Base-by-base conservation (phyloP, 2,888 invertebrate species). In the Nematopogon swammerdamellus region DNA sequence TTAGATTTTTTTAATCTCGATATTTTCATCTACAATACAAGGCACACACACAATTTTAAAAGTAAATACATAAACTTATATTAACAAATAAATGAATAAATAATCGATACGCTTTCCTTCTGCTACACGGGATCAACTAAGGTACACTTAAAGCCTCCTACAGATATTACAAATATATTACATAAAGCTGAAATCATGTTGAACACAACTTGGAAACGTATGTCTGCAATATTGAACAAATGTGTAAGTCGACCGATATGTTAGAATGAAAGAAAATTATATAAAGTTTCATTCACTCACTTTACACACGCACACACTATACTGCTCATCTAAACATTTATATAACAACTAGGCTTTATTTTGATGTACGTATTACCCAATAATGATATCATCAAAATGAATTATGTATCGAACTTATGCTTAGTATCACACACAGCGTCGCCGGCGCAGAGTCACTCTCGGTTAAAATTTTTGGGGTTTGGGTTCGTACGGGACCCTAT, bases 21-120 rank as follows among this genome's bases (percentile, higher is more conserved):
- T 81, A 81, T 82, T 81, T 82, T 80, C 76, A 76, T 82, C 81
- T 81, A 82, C 80, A 72, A 84, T 85, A 85, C 84, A 85, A 85
- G 84, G 85, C 85, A 85, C 85, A 85, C 84, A 82, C 84, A 83
- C 82, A 83, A 77, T 77, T 77, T 75, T 72, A 76, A 45, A 44
- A 77, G 72, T 72, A 70, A 76, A 76, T 70, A 49, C 49, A 42
- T 46, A 48, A 49, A 49, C 30, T 72, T 72, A 74, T 70, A 64
- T 65, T 18, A 49, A 45, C 70, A 70, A 72, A 68, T 62, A 69
- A 69, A 70, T 68, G 67, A 68, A 73, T 71, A 74, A 77, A 76
- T 74, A 72, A 70, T 70, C 71, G 66, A 66, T 68, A 70, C 68
- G 68, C 67, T 68, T n/a, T n/a, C n/a, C n/a, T n/a, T 70, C 60